These are phyloP conservation scores for Ochropacha duplaris DNA, from an alignment of 2,888 invertebrate species.

Conservation along the genomic window DNA sequence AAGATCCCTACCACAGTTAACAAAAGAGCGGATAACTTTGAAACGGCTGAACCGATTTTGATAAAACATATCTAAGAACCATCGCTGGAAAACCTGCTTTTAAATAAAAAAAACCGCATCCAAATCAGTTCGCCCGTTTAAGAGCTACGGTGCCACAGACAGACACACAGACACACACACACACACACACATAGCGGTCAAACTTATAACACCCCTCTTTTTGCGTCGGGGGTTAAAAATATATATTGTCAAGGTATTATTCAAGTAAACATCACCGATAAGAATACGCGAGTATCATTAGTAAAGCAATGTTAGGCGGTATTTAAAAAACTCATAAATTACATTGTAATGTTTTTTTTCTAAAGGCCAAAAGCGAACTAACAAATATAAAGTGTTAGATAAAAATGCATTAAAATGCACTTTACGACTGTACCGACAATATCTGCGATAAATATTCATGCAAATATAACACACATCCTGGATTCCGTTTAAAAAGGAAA, in stretches of 20 bases:
- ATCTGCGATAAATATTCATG: conserved; percentile 78
- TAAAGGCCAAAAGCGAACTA: conserved; percentile 5
- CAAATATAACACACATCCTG: conserved; percentile 75
- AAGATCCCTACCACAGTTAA: too few species aligned
- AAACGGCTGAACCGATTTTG: too few species aligned
- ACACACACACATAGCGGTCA: too few species aligned
- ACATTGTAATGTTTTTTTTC: background rate
- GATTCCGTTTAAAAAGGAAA: conserved; percentile 79
- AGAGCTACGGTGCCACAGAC: too few species aligned
- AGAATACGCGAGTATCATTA: background rate
- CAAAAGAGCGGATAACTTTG: too few species aligned
- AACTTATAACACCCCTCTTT: too few species aligned
- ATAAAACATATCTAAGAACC: too few species aligned
- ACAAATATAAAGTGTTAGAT: conserved; percentile 47
- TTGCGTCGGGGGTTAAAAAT: too few species aligned
- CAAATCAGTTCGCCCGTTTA: too few species aligned
- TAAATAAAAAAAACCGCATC: too few species aligned
- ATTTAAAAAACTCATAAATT: background rate
- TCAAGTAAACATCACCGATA: background rate
- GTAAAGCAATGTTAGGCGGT: background rate
- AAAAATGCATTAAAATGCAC: conserved; percentile 76
- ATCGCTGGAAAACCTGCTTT: too few species aligned
- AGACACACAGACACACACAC: too few species aligned
- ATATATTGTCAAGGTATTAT: background rate
- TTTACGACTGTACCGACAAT: conserved; percentile 68